Percentiles rank a stretch among this genome's conserved stretches.
phyloP scores from a whole-genome alignment of 2,888 invertebrate genomes.

The Villa cingulata region DNA sequence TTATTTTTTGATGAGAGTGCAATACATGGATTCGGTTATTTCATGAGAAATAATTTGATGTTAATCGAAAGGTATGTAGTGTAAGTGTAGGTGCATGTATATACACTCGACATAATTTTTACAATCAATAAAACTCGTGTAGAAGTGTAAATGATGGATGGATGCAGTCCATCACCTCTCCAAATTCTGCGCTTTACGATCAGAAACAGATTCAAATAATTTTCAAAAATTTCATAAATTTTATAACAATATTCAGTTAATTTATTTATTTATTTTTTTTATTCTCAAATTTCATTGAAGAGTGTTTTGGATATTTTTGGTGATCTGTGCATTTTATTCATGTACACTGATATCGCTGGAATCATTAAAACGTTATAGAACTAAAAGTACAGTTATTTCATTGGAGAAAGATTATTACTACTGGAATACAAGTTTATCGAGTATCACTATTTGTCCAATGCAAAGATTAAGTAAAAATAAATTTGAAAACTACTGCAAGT shows the following conservation, averaged over 20 bases:
- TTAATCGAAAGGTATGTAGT: slow-evolving; percentile 22
- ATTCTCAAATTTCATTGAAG: slow-evolving; percentile 15
- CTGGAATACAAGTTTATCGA: slow-evolving; percentile 31
- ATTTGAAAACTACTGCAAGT: slow-evolving; percentile 25
- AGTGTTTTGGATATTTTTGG: slow-evolving; percentile 24
- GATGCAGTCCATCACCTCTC: no score
- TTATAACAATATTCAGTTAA: not conserved
- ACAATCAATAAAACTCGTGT: no score
- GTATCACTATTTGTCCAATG: slow-evolving; percentile 31
- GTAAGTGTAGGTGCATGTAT: no score
- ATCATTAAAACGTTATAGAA: slow-evolving; percentile 27
- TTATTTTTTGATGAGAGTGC: slow-evolving; percentile 25
- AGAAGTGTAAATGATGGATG: no score
- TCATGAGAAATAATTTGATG: slow-evolving; percentile 19
- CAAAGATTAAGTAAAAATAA: slow-evolving; percentile 20
- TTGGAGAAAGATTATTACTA: slow-evolving; percentile 30
- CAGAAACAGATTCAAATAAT: no score
- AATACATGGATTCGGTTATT: slow-evolving; percentile 29
- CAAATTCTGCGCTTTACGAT: no score
- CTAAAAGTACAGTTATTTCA: slow-evolving; percentile 30
- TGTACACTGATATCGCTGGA: slow-evolving; percentile 26
- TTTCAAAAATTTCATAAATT: not conserved
- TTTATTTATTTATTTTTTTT: not conserved
- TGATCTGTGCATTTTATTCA: slow-evolving; percentile 22
- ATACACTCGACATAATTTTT: no score